Conservation (phyloP, 1,140 invertebrate genomes). For the Galleria mellonella region DNA sequence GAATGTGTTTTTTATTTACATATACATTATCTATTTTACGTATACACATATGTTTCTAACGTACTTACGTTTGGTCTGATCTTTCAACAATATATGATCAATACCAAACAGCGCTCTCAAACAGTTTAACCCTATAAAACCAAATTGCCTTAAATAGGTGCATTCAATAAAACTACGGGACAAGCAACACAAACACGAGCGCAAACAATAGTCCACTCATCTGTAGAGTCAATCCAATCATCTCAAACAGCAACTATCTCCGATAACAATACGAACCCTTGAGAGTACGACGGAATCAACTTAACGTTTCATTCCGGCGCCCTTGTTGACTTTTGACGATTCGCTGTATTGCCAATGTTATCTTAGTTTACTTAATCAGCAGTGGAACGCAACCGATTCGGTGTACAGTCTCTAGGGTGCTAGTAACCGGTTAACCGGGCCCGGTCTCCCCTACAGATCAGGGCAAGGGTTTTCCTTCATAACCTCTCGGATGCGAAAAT, state of each 20-base stretch:
- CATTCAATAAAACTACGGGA: too few species aligned
- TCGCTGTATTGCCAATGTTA: slow-evolving; percentile 52
- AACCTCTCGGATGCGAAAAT: slow-evolving; percentile 54
- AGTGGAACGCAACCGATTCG: slow-evolving; percentile 46
- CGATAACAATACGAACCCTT: slow-evolving; percentile 64
- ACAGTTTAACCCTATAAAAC: too few species aligned
- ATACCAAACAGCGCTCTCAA: too few species aligned
- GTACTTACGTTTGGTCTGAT: too few species aligned
- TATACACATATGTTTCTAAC: too few species aligned
- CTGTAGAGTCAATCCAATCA: slow-evolving; percentile 60
- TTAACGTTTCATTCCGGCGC: slow-evolving; percentile 49
- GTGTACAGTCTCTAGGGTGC: slow-evolving; percentile 44
- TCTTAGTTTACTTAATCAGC: slow-evolving; percentile 72
- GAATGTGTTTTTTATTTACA: too few species aligned
- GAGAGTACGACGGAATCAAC: slow-evolving; percentile 54
- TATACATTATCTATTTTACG: too few species aligned
- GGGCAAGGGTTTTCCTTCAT: slow-evolving; percentile 51
- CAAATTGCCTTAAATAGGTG: too few species aligned
- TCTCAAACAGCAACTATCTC: slow-evolving; percentile 62
- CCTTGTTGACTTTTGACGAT: slow-evolving; percentile 68
- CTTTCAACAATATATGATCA: too few species aligned
- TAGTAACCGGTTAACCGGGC: slow-evolving; percentile 49
- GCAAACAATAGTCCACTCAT: slow-evolving; percentile 20
- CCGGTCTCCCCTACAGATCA: slow-evolving; percentile 29
- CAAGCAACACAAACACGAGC: too few species aligned